These are phyloP conservation scores for Ardeotis arabs DNA, from an alignment of 2,113 vertebrate genomes.

Conservation along the genomic window DNA sequence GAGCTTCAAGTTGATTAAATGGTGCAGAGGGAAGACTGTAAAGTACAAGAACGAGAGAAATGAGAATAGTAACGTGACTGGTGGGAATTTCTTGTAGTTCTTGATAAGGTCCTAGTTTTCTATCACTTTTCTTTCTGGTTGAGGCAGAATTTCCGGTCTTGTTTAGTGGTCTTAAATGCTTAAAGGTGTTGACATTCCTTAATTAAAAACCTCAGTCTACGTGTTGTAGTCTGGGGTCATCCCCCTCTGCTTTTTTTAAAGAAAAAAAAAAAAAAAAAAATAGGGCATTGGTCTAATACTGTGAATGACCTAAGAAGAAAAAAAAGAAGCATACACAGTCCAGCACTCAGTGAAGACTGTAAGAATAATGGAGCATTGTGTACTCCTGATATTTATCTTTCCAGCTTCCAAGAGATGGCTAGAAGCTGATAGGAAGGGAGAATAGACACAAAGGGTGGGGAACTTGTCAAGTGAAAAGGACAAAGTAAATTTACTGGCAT, in stretches of 20 bases:
- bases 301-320: neutral
- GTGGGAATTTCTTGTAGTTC: neutral
- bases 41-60: neutral
- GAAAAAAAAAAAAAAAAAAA: too few relatives aligned
- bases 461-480: neutral
- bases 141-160: neutral
- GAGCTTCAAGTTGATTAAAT: neutral
- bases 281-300: neutral
- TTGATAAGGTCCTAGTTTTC: neutral
- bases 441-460: neutral
- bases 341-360: neutral
- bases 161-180: neutral
- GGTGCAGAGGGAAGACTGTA: neutral
- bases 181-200: neutral
- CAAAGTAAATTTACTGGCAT: neutral
- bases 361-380: constrained; percentile 19
- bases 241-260: too few relatives aligned
- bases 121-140: neutral
- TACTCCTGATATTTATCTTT: constrained; percentile 5
- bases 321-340: neutral
- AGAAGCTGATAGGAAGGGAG: neutral
- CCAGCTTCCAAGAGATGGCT: constrained; percentile 18
- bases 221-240: neutral
- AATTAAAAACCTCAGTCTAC: neutral
- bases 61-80: neutral